Base-by-base conservation (phyloP, 1,140 invertebrate species). In the Plodia interpunctella region DNA sequence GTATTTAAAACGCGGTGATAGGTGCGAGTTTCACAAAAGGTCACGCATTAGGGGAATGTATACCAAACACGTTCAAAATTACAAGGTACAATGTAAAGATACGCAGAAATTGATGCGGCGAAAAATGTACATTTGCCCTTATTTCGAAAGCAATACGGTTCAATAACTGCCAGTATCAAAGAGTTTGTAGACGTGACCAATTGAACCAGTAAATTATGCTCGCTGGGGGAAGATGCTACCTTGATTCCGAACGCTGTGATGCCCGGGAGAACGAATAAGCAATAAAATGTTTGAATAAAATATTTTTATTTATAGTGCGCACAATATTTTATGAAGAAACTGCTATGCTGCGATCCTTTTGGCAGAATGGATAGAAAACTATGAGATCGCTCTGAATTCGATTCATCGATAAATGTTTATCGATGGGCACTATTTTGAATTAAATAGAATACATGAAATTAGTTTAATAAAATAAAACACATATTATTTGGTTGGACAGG, bases 181-280 rank as follows among this genome's bases (percentile, higher is more conserved):
- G 30, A 32, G 30, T 32, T 32, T 32, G 30, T 11, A 32, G 30
- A 32, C 30, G 30, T 32, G 30, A 32, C 11, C 30, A 32, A 59
- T 50, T 65, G 62, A 66, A 65, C 60, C 65, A 62, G 62, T 61
- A 70, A 75, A 70, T 72, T 72, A 65, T 62, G 58, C 62, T 57
- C 49, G 62, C 57, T 63, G 63, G 59, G n/a, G 58, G 62, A 65
- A 72, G 57, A 52, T 57, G 38, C 38, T 44, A n/a, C 38, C 38
- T 67, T 60, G 65, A 65, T 57, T 59, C 49, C 52, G 57, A 62
- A 60, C 52, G 51, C 10, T 44, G 38, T 44, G 38, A 44, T 44
- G 38, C 38, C 15, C 38, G 5, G 15, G 15, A 44, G 38, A 44
- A 44, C 38, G 15, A 44, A 44, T 44, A 44, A 44, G 38, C 38